A percentile compares a stretch with the other conserved stretches of the same genome.
Conservation (phyloP, 2,113 vertebrate species). For the Tyrannus savana region DNA sequence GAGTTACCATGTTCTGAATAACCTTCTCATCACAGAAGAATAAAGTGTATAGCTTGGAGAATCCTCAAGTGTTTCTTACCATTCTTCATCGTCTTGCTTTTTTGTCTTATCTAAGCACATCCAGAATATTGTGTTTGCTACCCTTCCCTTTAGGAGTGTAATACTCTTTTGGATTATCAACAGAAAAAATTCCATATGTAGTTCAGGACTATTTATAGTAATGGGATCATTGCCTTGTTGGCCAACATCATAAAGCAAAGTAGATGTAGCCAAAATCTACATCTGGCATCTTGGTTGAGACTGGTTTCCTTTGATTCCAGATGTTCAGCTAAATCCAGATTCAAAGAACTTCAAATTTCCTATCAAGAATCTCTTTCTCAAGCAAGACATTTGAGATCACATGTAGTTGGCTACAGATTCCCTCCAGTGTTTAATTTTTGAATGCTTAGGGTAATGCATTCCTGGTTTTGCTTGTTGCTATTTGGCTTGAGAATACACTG, state of each 20-base stretch:
- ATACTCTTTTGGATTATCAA: neutral
- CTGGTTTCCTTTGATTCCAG: neutral
- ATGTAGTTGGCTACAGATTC: neutral
- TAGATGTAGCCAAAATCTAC: neutral
- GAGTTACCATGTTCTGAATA: neutral
- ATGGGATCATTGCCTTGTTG: neutral
- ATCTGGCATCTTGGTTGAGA: neutral
- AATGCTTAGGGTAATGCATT: neutral
- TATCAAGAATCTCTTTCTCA: neutral
- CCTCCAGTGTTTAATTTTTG: neutral
- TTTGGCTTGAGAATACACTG: neutral
- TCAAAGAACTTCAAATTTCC: neutral
- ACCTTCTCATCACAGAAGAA: neutral
- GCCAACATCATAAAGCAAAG: neutral
- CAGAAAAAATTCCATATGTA: neutral
- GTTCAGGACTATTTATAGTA: neutral
- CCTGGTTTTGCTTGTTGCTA: neutral
- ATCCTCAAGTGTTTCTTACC: neutral
- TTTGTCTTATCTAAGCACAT: neutral
- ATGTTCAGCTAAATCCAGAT: neutral
- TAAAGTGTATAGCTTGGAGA: neutral
- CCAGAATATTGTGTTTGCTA: neutral
- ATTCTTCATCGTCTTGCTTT: neutral
- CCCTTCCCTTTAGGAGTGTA: neutral
- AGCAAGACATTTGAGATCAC: neutral